phyloP scores from a whole-genome alignment of 2,113 vertebrate genomes.

The Petrocephalus zakoni region DNA sequence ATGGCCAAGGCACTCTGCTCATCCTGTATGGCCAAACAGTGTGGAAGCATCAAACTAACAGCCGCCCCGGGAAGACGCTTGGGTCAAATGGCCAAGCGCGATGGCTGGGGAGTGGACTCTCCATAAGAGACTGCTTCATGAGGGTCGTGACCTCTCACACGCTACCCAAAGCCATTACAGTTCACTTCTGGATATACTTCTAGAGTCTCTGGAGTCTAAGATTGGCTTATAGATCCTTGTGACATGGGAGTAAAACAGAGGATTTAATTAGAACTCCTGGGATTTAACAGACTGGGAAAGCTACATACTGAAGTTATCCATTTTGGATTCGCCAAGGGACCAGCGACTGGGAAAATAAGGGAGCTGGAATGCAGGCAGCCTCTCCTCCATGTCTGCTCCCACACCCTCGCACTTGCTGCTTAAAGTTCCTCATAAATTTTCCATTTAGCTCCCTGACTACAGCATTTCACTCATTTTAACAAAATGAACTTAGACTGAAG shows the following conservation, averaged over 20 bases:
- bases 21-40: conserved; percentile 57
- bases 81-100: not conserved
- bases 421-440: not conserved
- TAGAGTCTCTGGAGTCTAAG: not conserved
- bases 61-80: not conserved
- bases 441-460: not conserved
- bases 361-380: not conserved
- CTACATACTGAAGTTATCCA: not conserved
- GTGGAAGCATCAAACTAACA: not conserved
- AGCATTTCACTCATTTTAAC: not conserved
- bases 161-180: not conserved
- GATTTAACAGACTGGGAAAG: conserved; percentile 2
- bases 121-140: not conserved
- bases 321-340: not conserved
- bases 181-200: not conserved
- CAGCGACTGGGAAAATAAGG: not conserved
- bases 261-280: not conserved
- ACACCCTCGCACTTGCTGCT: not conserved
- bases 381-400: not conserved
- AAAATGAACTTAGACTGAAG: not conserved
- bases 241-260: not conserved
- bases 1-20: conserved; percentile 83
- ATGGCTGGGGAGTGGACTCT: not conserved
- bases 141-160: not conserved
- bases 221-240: not conserved